phyloP scores from a whole-genome alignment of 2,888 invertebrate genomes.

The Heliconius ismenius region DNA sequence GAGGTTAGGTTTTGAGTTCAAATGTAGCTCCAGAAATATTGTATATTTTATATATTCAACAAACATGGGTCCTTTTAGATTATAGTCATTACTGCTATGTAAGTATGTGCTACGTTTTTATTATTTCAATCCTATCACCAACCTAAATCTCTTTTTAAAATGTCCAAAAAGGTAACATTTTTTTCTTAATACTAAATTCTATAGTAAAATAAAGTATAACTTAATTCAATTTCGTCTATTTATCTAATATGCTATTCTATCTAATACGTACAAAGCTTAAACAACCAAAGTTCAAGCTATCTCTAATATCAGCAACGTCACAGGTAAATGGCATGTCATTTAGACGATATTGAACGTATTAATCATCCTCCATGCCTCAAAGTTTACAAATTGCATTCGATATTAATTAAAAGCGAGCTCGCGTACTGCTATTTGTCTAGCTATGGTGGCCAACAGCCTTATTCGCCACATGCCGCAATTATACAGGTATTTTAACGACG shows the following conservation, averaged over 20 bases:
- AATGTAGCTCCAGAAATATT: too few species aligned
- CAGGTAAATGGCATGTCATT: conserved; percentile 1
- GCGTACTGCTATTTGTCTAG: conserved; percentile 1
- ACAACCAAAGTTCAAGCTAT: neutral
- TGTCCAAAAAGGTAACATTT: too few species aligned
- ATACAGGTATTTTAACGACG: conserved; percentile 29
- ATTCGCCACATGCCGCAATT: conserved; percentile 30
- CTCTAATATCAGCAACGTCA: neutral
- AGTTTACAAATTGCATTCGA: neutral
- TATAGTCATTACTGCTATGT: too few species aligned
- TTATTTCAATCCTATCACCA: too few species aligned
- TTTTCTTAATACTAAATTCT: neutral
- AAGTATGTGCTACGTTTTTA: too few species aligned
- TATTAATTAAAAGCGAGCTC: conserved; percentile 4
- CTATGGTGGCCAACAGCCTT: conserved; percentile 20
- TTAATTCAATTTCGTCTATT: neutral
- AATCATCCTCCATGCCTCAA: conserved; percentile 3
- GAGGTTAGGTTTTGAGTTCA: too few species aligned
- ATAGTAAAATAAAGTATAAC: neutral
- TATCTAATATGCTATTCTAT: neutral
- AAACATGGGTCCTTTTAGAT: too few species aligned
- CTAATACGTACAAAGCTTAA: neutral
- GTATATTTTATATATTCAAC: too few species aligned
- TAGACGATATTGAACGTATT: neutral
- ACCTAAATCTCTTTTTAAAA: too few species aligned